Base-by-base conservation (phyloP, 1,140 invertebrate species). In the Tetranychus cinnabarinus region DNA sequence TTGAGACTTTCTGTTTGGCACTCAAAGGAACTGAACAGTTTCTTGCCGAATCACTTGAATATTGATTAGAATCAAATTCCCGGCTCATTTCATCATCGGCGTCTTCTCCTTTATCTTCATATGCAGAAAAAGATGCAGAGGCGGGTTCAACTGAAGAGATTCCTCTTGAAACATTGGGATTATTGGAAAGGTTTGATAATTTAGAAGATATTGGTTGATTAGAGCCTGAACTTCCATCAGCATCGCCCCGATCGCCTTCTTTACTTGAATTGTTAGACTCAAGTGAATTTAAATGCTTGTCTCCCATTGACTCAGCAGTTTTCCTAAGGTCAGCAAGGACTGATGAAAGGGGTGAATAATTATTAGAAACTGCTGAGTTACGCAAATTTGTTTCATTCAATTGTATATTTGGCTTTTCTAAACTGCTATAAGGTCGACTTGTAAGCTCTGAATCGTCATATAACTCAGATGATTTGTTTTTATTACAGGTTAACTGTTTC, bases 1-100 rank as follows among this genome's bases (percentile, higher is more conserved):
- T 47, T 8, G 46, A 47, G 46, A 47, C 12, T n/a, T 36, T 8
- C 36, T 56, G 34, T 56, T 56, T 56, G 55, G 55, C 55, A 56
- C 55, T 56, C 10, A 52, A 8, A n/a, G 50, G 50, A 31, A 52
- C 7, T 3, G 23, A n/a, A 47, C 12, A 23, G 33, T 35, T 55
- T 33, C 34, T 55, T 35, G 34, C 45, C 1, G 56, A 10, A n/a
- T 62, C 55, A 47, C 6, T 39, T 37, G 56, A 15, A 60, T 60
- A 52, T 15, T 45, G 31, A 37, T 10, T 47, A 0, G 79, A 79
- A 65, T 83, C 81, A 48, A 82, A 69, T 66, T 88, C 83, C 70
- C 85, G 84, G 1, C 82, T 84, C 10, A 80, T 81, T 72, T 88
- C 85, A 71, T 88, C 86, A 67, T 88, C 86, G 1, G 82, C 82